Percentiles rank a stretch among this genome's conserved stretches.
Evolutionary conservation across 1,140 invertebrate species (phyloP).

Genomic region (Leptoteleia sp.): DNA sequence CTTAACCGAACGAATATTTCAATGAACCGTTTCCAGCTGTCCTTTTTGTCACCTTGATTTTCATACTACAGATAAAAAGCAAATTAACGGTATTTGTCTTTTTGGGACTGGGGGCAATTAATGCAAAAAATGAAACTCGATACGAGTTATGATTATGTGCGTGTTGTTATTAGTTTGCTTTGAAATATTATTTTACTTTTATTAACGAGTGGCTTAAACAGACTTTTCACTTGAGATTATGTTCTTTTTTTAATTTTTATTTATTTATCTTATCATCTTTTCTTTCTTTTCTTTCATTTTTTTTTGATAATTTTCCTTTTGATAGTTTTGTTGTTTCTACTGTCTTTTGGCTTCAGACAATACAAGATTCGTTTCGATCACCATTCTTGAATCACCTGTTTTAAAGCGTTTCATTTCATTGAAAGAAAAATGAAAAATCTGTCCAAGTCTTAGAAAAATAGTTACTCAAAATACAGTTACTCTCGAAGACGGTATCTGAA

Average conservation of each 20-base stretch:
- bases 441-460: conserved; percentile 35
- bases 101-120: conserved; percentile 5
- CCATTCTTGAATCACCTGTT: too few relatives aligned
- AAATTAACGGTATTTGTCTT: too few relatives aligned
- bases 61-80: too few relatives aligned
- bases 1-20: conserved; percentile 3
- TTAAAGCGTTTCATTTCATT: too few relatives aligned
- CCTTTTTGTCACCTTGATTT: not conserved
- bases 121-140: conserved; percentile 50
- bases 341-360: too few relatives aligned
- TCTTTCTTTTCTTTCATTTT: too few relatives aligned
- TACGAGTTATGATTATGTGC: conserved; percentile 60
- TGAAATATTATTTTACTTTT: conserved; percentile 45
- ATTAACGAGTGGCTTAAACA: conserved; percentile 44
- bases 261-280: not conserved
- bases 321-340: too few relatives aligned
- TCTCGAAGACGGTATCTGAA: conserved; percentile 34
- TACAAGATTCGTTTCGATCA: too few relatives aligned
- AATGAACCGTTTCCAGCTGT: not conserved
- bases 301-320: too few relatives aligned
- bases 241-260: conserved; percentile 6
- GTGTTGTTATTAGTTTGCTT: conserved; percentile 55
- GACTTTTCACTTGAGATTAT: conserved; percentile 20
- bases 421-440: conserved; percentile 29
- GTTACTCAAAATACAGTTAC: conserved; percentile 35